Percentiles rank a stretch among this genome's conserved stretches.
Conservation (phyloP, 2,888 invertebrate genomes). For the Sphinx pinastri region DNA sequence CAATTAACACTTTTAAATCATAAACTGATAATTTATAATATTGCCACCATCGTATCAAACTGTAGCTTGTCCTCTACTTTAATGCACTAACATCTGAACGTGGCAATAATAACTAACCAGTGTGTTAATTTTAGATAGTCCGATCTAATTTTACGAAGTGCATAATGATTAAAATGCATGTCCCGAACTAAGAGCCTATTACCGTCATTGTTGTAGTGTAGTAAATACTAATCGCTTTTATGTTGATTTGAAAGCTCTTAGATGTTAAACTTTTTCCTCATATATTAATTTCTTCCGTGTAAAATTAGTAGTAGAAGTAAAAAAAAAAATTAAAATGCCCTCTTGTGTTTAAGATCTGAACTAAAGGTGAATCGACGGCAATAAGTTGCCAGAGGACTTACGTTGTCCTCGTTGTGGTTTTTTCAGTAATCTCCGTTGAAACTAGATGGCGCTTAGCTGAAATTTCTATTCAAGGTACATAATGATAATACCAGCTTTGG, state of each 20-base stretch:
- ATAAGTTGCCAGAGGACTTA: not conserved
- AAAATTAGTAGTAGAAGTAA: no score
- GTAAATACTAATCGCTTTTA: not conserved
- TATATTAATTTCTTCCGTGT: not conserved
- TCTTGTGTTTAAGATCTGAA: not conserved
- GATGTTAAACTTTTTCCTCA: not conserved
- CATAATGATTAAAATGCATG: slow-evolving; percentile 12
- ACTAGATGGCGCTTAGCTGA: slow-evolving; percentile 11
- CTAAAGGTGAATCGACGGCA: not conserved
- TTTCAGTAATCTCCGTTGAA: not conserved
- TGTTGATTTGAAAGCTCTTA: not conserved
- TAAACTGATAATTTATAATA: not conserved
- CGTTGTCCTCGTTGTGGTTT: not conserved
- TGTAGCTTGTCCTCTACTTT: not conserved
- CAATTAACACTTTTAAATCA: not conserved
- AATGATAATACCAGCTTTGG: not conserved
- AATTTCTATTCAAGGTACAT: not conserved
- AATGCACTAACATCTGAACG: slow-evolving; percentile 10
- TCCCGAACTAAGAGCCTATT: not conserved
- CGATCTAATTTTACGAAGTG: slow-evolving; percentile 6
- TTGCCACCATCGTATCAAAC: not conserved
- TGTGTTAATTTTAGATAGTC: slow-evolving; percentile 21
- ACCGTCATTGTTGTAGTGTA: not conserved
- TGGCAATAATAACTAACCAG: slow-evolving; percentile 16
- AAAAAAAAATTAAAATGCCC: not conserved